Evolutionary conservation across 2,888 invertebrate species (phyloP), one percentile per base, ranked within the genome.

Genomic region (Amiota communis): DNA sequence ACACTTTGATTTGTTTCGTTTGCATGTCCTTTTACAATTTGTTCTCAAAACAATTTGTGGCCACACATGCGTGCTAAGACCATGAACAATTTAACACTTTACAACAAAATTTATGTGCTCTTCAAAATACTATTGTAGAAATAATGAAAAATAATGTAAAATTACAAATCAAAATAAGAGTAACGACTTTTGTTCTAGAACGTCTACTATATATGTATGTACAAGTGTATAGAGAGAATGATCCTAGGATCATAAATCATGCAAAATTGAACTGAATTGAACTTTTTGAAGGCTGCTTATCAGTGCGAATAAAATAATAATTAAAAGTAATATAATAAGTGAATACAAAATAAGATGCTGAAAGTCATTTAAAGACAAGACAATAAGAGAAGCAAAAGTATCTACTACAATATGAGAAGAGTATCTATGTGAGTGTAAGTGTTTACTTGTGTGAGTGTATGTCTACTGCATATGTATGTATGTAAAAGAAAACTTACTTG

Each of bases 401-500:
- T 70, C 64, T 56, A 71, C 64, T 46, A 36, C 36, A 4, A 36
- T 36, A 23, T 3, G 1, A 23, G 36, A 36, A 36, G 1, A 36
- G 72, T 47, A 63, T 67, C 12, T 51, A 59, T 59, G 20, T 59
- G 11, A 20, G 3, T 59, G 59, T 20, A 9, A 20, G 23, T 59
- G 20, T 59, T 3, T 20, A 20, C 20, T 15, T 59, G 17, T 59
- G 13, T 59, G 20, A 20, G 59, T 59, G 59, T 57, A 15, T 59
- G 17, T 20, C 6, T 36, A 36, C 36, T 36, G 8, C 0, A 61
- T 20, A 23, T 61, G 3, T 61, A n/a, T 63, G 20, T 3, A 8
- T 1, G 12, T 63, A 20, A 17, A 17, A 47, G 59, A 64, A 68
- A 74, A 87, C 95, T 94, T 90, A 95, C 95, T 93, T 89, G 94